A percentile compares a stretch with the other conserved stretches of the same genome.
Conservation (phyloP, 2,797 vertebrate genomes). For the Lepilemur ruficaudatus region DNA sequence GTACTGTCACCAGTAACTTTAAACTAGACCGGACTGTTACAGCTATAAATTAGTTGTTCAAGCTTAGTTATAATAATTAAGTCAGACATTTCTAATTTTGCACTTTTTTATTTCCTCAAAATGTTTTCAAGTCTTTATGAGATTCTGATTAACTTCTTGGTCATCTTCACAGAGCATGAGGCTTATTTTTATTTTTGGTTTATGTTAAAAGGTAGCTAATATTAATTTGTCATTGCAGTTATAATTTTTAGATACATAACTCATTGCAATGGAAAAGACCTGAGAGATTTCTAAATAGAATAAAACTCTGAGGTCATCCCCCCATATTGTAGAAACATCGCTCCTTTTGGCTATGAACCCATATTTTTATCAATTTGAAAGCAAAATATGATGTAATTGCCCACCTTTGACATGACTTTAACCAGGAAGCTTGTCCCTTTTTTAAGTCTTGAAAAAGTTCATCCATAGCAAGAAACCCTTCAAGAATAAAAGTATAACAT, state of each 20-base stretch:
- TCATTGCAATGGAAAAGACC: neutral
- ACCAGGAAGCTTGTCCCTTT: neutral
- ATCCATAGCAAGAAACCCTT: neutral
- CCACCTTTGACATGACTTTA: neutral
- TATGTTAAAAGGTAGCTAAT: neutral
- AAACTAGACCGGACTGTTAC: neutral
- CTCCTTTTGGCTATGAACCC: neutral
- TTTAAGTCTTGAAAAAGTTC: neutral
- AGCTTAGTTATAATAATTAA: neutral
- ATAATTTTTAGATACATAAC: neutral
- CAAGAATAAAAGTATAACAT: neutral
- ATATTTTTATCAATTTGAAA: neutral
- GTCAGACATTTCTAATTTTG: neutral
- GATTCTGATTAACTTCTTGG: neutral
- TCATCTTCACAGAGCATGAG: neutral
- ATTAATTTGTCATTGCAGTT: neutral
- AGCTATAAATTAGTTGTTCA: neutral
- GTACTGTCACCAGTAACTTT: neutral
- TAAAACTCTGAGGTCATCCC: neutral
- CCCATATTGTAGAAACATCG: neutral
- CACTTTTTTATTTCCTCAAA: neutral
- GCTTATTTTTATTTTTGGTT: slow-evolving; percentile 31
- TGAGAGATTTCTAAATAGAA: neutral
- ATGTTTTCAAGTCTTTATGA: neutral
- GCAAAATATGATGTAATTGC: neutral